Base-by-base conservation (phyloP, 2,888 invertebrate species). In the Choreutis nemorana region DNA sequence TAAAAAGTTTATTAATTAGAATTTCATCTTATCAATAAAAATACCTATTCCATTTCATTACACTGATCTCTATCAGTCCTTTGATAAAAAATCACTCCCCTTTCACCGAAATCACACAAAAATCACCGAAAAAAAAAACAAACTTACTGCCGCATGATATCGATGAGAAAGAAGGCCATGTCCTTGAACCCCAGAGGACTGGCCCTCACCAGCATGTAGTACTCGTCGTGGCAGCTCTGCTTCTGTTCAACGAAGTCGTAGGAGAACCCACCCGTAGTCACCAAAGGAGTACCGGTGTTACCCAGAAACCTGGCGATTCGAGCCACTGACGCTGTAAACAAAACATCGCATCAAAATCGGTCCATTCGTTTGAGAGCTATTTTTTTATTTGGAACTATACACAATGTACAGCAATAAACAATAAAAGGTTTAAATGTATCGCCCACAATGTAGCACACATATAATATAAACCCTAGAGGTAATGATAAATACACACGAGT, bases 201-300 rank as follows among this genome's bases (percentile, higher is more conserved):
- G 7, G 89, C 81, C 31, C 91, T 82, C 3, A 90, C 81, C 18
- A 90, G 71, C 85, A 91, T 87, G 52, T 87, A 90, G 58, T 87
- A 93, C 59, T 94, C 92, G 41, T 90, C 83, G 0, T 75, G 64
- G 45, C 87, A 89, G 2, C 73, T 70, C 1, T 81, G 85, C 56
- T 93, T 93, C 10, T 83, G 79, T 29, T 80, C 71, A 14, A 87
- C 86, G 55, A 92, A 94, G 62, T 93, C 92, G 44, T 82, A 87
- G 0, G 89, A 87, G 34, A 91, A 85, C 0, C 90, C 94, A 1
- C 91, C 92, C 0, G 90, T 88, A 0, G 93, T 90, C 29, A 94
- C 75, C 8, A 93, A 62, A 0, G 94, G 93, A 0, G 84, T 85
- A 5, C 87, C 87, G 4, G 88, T 85, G 14, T 81, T 82, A 18